A percentile compares a stretch with the other conserved stretches of the same genome.
phyloP scores from a whole-genome alignment of 2,113 vertebrate species.

The Nerophis lumbriciformis region DNA sequence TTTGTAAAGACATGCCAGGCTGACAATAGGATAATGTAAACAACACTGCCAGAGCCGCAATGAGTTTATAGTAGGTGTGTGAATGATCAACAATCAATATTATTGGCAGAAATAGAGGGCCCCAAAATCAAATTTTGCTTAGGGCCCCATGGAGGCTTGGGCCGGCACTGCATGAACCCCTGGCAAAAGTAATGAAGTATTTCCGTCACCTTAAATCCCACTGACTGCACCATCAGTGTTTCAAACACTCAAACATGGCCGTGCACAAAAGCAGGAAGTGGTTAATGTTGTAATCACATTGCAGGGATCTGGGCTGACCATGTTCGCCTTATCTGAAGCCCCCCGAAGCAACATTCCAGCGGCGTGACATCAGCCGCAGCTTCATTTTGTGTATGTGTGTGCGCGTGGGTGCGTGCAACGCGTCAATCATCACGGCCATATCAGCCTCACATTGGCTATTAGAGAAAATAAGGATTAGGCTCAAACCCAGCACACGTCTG shows the following conservation, averaged over 20 bases:
- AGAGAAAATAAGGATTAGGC: slow-evolving; percentile 9
- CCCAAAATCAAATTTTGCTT: too few relatives aligned
- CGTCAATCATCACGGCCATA: slow-evolving; percentile 2
- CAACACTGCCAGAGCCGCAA: too few relatives aligned
- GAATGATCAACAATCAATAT: too few relatives aligned
- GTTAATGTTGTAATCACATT: slow-evolving; percentile 28
- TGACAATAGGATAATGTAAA: too few relatives aligned
- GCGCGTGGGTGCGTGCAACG: neutral
- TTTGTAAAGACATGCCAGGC: too few relatives aligned
- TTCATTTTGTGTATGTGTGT: slow-evolving; percentile 3
- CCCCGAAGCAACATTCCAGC: slow-evolving; percentile 20
- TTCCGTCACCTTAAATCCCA: too few relatives aligned
- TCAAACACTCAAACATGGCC: neutral
- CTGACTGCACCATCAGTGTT: neutral
- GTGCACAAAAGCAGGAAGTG: slow-evolving; percentile 47
- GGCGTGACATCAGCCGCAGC: slow-evolving; percentile 17
- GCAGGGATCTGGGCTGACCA: slow-evolving; percentile 7
- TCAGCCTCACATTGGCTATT: slow-evolving; percentile 2
- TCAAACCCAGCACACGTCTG: neutral
- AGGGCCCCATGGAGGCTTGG: too few relatives aligned
- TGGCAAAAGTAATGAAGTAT: too few relatives aligned
- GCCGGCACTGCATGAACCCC: too few relatives aligned
- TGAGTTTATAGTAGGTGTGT: too few relatives aligned
- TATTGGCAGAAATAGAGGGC: too few relatives aligned
- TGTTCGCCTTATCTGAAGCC: slow-evolving; percentile 30